Conservation (phyloP, 2,888 invertebrate species). For the Cryptocheilus praepositus region DNA sequence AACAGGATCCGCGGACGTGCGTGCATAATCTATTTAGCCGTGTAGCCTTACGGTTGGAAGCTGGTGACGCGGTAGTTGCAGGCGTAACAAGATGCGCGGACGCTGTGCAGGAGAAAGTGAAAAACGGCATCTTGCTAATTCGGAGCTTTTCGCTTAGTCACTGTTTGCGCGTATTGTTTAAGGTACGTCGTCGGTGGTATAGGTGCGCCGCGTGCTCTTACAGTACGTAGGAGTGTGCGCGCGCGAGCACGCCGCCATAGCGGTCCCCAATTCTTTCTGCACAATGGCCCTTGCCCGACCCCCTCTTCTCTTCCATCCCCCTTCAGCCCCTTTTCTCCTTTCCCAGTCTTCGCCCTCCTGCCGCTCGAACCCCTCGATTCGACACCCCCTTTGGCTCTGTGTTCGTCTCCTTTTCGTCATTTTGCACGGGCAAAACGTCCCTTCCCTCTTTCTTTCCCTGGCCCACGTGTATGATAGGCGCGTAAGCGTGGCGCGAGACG, state of each 20-base stretch:
- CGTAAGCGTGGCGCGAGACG: slow-evolving; percentile 29
- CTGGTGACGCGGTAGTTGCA: no score
- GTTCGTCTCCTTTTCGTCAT: slow-evolving; percentile 15
- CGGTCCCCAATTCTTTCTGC: slow-evolving; percentile 62
- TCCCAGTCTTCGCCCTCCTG: slow-evolving; percentile 27
- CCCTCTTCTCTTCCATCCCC: slow-evolving; percentile 36
- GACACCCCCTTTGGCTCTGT: slow-evolving; percentile 18
- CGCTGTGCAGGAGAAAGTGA: no score
- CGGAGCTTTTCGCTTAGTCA: no score
- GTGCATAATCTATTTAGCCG: no score
- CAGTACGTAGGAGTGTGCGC: background rate
- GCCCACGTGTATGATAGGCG: background rate
- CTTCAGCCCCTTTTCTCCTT: slow-evolving; percentile 31
- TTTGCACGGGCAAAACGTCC: slow-evolving; percentile 39
- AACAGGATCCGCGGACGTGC: no score
- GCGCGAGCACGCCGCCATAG: slow-evolving; percentile 23
- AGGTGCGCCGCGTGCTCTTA: background rate
- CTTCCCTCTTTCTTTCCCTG: slow-evolving; percentile 8
- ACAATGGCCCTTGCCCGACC: slow-evolving; percentile 58
- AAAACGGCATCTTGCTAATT: no score
- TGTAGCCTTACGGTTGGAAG: no score
- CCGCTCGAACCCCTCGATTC: slow-evolving; percentile 7
- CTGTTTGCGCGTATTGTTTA: no score
- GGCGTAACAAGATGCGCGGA: no score
- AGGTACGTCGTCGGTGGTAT: background rate